Conservation (phyloP, 1,140 invertebrate species). For the Solenopsis fugax region DNA sequence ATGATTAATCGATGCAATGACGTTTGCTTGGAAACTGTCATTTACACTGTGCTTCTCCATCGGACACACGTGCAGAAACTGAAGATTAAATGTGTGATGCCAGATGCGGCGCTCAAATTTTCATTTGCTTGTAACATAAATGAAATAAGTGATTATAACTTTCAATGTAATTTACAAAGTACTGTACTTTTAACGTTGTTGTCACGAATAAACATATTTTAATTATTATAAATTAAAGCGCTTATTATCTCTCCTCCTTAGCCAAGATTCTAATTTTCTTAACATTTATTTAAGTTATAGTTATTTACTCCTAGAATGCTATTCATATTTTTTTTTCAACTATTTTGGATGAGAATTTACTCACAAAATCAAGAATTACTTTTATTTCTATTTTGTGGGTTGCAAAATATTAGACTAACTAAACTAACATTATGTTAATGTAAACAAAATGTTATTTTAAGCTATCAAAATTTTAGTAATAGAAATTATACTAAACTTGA, state of each 20-base stretch:
- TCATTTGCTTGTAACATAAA: constrained; percentile 29
- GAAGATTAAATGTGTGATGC: constrained; percentile 42
- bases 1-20: constrained; percentile 47
- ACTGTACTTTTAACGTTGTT: background rate
- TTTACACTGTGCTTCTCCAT: constrained; percentile 61
- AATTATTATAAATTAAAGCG: constrained; percentile 5
- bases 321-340: background rate
- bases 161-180: background rate
- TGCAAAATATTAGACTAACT: too few species aligned
- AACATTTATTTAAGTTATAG: background rate
- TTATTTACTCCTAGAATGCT: background rate
- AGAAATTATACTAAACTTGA: too few species aligned
- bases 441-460: too few species aligned
- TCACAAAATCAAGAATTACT: too few species aligned
- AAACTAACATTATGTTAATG: too few species aligned
- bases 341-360: too few species aligned
- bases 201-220: background rate
- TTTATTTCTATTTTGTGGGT: too few species aligned
- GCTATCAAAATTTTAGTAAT: too few species aligned
- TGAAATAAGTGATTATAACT: background rate
- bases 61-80: constrained; percentile 4
- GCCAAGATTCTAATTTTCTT: background rate
- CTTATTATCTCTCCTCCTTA: background rate
- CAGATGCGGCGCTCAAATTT: constrained; percentile 38
- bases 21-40: constrained; percentile 66